phyloP scores from a whole-genome alignment of 2,113 vertebrate species.

The Cottus gobio region DNA sequence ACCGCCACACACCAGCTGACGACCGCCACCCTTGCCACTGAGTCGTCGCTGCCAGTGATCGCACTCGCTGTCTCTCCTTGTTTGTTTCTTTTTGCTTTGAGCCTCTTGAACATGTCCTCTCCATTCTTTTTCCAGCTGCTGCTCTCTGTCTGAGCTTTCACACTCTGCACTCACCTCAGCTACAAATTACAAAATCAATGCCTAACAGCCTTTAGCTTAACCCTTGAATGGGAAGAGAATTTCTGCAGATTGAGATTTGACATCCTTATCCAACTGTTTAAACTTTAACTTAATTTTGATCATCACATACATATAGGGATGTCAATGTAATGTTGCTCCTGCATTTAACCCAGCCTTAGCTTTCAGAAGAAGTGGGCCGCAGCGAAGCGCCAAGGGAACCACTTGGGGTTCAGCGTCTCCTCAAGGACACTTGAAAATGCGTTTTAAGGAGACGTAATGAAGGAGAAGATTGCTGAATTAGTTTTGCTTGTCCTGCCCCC shows the following conservation, averaged over 20 bases:
- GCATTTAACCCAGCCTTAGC: no score
- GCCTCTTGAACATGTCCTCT: neutral
- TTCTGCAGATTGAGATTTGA: neutral
- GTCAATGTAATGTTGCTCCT: no score
- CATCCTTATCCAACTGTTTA: neutral
- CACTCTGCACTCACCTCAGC: neutral
- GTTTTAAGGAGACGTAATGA: neutral
- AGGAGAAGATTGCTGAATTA: neutral
- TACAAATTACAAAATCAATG: neutral
- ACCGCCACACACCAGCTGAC: no score
- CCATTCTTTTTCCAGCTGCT: neutral
- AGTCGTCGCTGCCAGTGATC: no score
- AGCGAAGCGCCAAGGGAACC: no score
- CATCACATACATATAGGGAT: no score
- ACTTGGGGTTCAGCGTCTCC: no score
- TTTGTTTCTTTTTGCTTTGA: neutral
- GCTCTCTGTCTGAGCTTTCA: neutral
- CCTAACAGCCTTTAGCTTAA: constrained; percentile 22
- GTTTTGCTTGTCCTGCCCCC: neutral
- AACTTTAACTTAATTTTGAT: no score
- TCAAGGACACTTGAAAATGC: no score
- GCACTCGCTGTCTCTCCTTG: no score
- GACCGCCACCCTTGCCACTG: no score
- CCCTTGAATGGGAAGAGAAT: constrained; percentile 20
- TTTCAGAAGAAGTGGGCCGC: no score